Base-by-base conservation (phyloP, 2,113 vertebrate genomes). In the Lophius piscatorius region DNA sequence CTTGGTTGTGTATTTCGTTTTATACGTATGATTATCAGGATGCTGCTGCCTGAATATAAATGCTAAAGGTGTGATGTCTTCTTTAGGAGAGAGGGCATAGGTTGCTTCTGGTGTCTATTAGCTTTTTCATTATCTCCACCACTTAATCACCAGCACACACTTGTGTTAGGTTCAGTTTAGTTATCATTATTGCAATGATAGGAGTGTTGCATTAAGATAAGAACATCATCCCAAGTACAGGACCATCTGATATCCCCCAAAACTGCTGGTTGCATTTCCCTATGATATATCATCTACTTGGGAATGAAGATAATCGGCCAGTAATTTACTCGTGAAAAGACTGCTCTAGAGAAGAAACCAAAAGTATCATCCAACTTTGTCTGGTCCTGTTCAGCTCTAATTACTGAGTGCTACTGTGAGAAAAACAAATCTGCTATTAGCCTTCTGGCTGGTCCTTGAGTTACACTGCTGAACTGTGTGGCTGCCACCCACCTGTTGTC, bases 401-500 rank as follows among this genome's bases (percentile, higher is more conserved):
- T 65, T 60, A 38, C 22, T 64, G 46, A 51, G 40, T 69, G 26
- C 26, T 28, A 4, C 26, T 28, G 26, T 31, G 29, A 10, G 58
- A 23, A 61, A 76, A 72, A 44, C 24, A 39, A 41, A 39, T 44
- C 52, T 54, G 46, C 44, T 46, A 46, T 70, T 24, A 31, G 67
- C 57, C 79, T 70, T 57, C 69, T 75, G 61, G 46, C 28, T 50
- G 50, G 50, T 77, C 45, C 70, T 74, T 68, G 59, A 51, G 62
- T 82, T 76, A 80, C 73, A 80, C 28, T 61, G 50, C 35, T 72
- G 74, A 17, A 51, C 52, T 73, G 42, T 66, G 36, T 76, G 69
- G 66, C 77, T 82, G 79, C 48, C 80, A 82, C 87, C 83, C 94
- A 99, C 97, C 97, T 92, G 97, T 96, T 67, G 93, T 92, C 42